These are phyloP conservation scores for Corythornis madagascariensis DNA, from an alignment of 2,113 vertebrate genomes.

Conservation along the genomic window DNA sequence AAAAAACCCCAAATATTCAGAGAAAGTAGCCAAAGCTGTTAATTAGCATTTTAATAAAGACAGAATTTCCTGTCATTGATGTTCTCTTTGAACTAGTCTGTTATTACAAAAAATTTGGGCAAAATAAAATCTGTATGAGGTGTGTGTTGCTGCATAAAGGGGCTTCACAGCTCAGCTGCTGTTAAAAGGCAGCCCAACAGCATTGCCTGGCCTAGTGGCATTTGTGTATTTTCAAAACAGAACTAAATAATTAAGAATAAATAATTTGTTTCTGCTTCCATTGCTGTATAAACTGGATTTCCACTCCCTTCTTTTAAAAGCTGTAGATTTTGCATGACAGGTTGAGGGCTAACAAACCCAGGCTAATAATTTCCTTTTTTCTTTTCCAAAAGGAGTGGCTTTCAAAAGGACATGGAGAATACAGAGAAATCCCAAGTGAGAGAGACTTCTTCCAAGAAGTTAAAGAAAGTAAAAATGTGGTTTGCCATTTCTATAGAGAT, in stretches of 20 bases:
- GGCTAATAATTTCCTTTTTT: conserved; percentile 41
- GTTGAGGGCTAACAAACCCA: neutral
- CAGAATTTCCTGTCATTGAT: neutral
- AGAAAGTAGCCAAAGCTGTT: neutral
- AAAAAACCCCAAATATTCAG: neutral
- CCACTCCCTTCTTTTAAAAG: neutral
- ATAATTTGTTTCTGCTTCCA: neutral
- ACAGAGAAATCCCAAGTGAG: conserved; percentile 92
- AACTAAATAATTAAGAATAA: neutral
- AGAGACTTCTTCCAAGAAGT: conserved; percentile 96
- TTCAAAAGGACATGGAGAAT: conserved; percentile 96
- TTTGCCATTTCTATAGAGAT: conserved; percentile 97
- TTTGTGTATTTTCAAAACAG: neutral
- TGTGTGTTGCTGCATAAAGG: neutral
- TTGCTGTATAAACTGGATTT: neutral
- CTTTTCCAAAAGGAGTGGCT: conserved; percentile 88
- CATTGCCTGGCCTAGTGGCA: neutral
- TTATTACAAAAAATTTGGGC: neutral
- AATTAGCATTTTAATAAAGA: neutral
- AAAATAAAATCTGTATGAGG: neutral
- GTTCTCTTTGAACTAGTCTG: neutral
- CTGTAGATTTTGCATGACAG: neutral
- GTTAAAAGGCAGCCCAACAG: neutral
- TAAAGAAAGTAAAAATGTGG: conserved; percentile 94
- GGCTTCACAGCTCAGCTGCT: neutral